phyloP scores from a whole-genome alignment of 2,797 vertebrate genomes.

The Halcyon leucocephala region DNA sequence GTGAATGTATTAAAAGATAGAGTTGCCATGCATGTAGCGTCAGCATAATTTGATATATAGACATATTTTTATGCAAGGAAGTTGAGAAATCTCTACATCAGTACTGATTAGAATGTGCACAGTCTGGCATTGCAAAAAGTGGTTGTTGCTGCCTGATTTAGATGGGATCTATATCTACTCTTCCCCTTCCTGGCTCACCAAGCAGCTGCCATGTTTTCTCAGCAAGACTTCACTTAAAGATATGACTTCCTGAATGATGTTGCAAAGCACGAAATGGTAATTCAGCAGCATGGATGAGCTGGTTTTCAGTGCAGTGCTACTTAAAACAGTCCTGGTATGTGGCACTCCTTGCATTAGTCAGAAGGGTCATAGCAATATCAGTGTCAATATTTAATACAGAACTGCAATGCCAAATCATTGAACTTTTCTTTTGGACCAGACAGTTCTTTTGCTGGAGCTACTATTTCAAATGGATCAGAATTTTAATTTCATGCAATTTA shows the following conservation, averaged over 20 bases:
- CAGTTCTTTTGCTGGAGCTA: background rate
- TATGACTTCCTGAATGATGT: background rate
- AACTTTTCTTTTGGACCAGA: background rate
- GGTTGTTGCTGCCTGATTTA: background rate
- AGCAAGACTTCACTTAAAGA: background rate
- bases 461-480: background rate
- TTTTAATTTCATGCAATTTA: background rate
- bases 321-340: accelerated
- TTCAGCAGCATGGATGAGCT: accelerated
- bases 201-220: background rate
- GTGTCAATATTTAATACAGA: background rate
- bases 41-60: background rate
- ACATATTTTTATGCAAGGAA: background rate
- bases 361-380: background rate
- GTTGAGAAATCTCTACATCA: background rate
- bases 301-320: background rate
- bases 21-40: background rate
- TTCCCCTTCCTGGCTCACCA: background rate
- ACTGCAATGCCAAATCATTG: background rate
- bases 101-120: background rate
- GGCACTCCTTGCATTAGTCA: background rate
- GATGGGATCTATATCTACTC: background rate
- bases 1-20: background rate
- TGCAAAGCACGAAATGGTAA: background rate
- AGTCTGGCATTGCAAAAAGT: background rate